phyloP scores from a whole-genome alignment of 2,797 vertebrate genomes.

The Sebastes aleutianus region DNA sequence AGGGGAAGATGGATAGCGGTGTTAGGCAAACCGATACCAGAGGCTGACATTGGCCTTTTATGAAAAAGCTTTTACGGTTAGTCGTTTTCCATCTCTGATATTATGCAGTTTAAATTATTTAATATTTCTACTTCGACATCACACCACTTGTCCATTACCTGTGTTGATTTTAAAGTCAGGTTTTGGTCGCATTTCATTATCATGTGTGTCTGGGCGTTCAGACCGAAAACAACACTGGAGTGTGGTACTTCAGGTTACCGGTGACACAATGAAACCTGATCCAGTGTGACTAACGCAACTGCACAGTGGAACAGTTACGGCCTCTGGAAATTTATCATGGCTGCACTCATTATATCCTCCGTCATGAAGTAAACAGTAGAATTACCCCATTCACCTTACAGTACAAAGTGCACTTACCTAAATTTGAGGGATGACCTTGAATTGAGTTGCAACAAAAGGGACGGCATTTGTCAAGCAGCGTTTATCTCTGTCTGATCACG shows the following conservation, averaged over 20 bases:
- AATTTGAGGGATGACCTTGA: not conserved
- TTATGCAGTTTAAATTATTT: not conserved
- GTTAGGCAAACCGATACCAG: not conserved
- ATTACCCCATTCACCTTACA: not conserved
- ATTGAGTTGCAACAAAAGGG: not conserved
- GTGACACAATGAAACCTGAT: not conserved
- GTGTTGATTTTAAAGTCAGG: not conserved
- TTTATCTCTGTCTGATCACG: not conserved
- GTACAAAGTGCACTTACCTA: not conserved
- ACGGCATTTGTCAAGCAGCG: not conserved
- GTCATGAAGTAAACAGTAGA: not conserved
- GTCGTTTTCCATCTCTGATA: not conserved
- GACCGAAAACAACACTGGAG: not conserved
- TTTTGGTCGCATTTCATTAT: not conserved
- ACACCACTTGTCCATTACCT: not conserved
- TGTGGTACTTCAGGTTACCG: not conserved
- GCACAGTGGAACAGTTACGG: not conserved
- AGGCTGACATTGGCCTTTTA: conserved; percentile 1
- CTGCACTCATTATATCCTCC: not conserved
- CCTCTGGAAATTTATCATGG: not conserved
- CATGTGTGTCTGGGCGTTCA: not conserved
- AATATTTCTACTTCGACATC: not conserved
- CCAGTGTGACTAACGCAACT: not conserved
- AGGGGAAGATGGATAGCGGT: not conserved
- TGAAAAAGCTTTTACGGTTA: not conserved